Evolutionary conservation across 2,888 invertebrate species (phyloP).

Genomic region (Norana najaformis): DNA sequence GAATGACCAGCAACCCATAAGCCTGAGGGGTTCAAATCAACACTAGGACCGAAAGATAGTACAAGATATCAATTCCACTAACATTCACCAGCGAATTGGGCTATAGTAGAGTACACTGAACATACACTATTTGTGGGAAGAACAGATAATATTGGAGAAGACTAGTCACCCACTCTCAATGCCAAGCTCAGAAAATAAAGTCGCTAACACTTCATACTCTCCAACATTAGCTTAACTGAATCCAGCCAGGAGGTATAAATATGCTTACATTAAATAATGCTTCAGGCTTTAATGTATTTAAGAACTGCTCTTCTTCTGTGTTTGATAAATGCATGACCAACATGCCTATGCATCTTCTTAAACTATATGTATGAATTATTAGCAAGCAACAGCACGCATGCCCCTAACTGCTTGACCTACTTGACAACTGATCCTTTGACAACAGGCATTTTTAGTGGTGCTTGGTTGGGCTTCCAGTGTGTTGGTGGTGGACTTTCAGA

Average conservation of each 20-base stretch:
- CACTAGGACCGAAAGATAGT: background rate
- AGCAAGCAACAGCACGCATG: background rate
- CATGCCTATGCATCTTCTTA: too few relatives aligned
- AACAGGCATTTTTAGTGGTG: background rate
- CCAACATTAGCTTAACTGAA: too few relatives aligned
- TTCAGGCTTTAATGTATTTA: too few relatives aligned
- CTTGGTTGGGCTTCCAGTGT: constrained; percentile 5
- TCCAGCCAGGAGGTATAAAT: background rate
- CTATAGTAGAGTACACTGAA: background rate
- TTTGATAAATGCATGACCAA: too few relatives aligned
- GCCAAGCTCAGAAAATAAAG: too few relatives aligned
- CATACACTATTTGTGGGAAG: background rate
- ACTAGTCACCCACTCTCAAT: background rate
- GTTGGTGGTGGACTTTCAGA: constrained; percentile 13
- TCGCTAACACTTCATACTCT: too few relatives aligned
- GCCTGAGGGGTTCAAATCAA: background rate
- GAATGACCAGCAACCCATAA: too few relatives aligned
- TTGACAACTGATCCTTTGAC: background rate
- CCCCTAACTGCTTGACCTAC: background rate
- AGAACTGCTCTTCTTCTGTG: too few relatives aligned
- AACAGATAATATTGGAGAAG: background rate
- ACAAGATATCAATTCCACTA: background rate
- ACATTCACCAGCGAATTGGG: background rate
- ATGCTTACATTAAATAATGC: too few relatives aligned
- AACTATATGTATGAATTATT: too few relatives aligned